A percentile compares a stretch with the other conserved stretches of the same genome.
phyloP scores from a whole-genome alignment of 2,113 vertebrate genomes.

The Myocastor coypus region DNA sequence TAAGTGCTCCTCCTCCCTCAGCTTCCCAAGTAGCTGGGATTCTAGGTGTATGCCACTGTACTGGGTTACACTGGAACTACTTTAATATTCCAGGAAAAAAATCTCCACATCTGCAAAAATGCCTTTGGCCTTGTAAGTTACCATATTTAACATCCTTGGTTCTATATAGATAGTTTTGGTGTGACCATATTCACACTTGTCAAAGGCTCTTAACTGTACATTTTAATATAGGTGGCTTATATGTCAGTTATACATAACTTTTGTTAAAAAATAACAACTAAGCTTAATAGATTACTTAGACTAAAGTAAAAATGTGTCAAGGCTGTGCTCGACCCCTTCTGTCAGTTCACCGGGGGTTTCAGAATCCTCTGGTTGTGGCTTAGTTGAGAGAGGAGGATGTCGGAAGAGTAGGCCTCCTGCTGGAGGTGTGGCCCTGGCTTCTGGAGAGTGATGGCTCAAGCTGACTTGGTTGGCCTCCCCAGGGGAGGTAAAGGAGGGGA shows the following conservation, averaged over 20 bases:
- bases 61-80: background rate
- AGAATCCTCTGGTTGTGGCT: background rate
- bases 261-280: background rate
- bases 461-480: background rate
- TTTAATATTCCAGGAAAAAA: background rate
- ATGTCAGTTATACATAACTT: background rate
- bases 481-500: background rate
- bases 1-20: background rate
- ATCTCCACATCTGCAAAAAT: background rate
- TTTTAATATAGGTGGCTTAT: background rate
- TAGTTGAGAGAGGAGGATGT: constrained; percentile 7
- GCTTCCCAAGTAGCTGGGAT: background rate
- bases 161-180: background rate
- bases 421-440: background rate
- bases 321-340: background rate
- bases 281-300: background rate
- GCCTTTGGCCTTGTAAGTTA: background rate
- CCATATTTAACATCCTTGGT: background rate
- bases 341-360: background rate
- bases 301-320: background rate
- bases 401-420: background rate
- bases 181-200: background rate
- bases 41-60: background rate
- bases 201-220: background rate
- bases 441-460: background rate